Evolutionary conservation across 2,797 vertebrate genomes (phyloP), one percentile per base, ranked within the genome.

Genomic region (Brachyalestes nurse): DNA sequence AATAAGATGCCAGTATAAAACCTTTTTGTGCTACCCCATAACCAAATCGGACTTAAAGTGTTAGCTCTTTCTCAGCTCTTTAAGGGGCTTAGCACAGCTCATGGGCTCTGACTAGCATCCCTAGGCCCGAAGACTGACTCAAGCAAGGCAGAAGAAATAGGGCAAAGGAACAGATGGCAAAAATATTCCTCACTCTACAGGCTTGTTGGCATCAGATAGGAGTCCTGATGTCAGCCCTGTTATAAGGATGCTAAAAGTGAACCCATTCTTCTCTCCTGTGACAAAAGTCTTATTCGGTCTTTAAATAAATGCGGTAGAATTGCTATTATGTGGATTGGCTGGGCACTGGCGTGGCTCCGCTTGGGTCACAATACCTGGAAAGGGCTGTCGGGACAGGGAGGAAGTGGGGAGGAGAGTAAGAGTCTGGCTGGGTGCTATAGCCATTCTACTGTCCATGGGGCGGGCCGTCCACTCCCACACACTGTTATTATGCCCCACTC

Each of bases 361-460:
- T 78, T 34, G 12, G 80, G 88, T 81, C 88, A 94, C 93, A 95
- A 95, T 94, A 84, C 85, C 84, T 87, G 93, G 93, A 94, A 94
- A 88, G 87, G 90, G 75, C 86, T 87, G 82, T 85, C 77, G 84
- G 85, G 89, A 83, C 79, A 88, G 87, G 70, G 62, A 75, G 90
- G 90, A 91, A 87, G 83, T 21, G 55, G 77, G 74, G 69, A 77
- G 49, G 70, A 70, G 73, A 65, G 80, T 6, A 61, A 55, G 72
- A 83, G 82, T 81, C 25, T 88, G 79, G 40, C 64, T 79, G 75
- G 60, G 19, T 66, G 19, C 9, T 49, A 9, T 13, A 10, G 47
- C 9, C 47, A 12, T 14, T 49, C 12, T 49, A 49, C 4, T 4
- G 47, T 8, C 9, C 12, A 14, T 49, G 38, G 16, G 42, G 64